Conservation (phyloP, 2,888 invertebrate species). For the Dryobotodes eremita region DNA sequence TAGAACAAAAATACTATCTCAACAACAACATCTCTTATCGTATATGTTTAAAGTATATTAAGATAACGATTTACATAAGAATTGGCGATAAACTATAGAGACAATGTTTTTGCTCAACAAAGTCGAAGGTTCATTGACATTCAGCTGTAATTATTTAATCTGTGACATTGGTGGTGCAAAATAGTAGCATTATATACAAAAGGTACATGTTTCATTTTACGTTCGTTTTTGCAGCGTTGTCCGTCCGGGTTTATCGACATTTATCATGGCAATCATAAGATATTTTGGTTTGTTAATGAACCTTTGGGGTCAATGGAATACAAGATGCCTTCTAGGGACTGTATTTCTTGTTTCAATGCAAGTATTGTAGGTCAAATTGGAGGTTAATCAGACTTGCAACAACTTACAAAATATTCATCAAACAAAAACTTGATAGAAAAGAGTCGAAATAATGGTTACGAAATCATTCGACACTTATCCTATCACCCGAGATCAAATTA, state of each 20-base stretch:
- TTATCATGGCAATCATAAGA: slow-evolving; percentile 52
- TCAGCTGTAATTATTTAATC: slow-evolving; percentile 65
- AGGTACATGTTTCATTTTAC: slow-evolving; percentile 1
- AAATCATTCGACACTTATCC: slow-evolving; percentile 12
- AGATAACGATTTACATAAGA: slow-evolving; percentile 76
- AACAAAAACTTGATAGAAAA: background rate
- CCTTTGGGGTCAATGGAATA: slow-evolving; percentile 4
- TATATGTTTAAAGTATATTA: slow-evolving; percentile 49
- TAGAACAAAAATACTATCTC: slow-evolving; percentile 29
- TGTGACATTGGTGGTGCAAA: slow-evolving; percentile 66
- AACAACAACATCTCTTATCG: slow-evolving; percentile 59
- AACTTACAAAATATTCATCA: background rate
- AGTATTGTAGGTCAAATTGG: slow-evolving; percentile 15
- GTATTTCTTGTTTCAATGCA: slow-evolving; percentile 43
- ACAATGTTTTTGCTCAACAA: slow-evolving; percentile 70
- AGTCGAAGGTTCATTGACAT: slow-evolving; percentile 75
- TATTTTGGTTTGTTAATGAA: slow-evolving; percentile 37
- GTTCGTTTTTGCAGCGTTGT: slow-evolving; percentile 21
- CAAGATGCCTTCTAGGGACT: background rate
- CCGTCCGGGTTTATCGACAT: slow-evolving; percentile 44
- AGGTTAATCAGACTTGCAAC: slow-evolving; percentile 8
- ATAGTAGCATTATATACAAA: slow-evolving; percentile 35
- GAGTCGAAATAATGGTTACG: background rate
- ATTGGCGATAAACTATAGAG: slow-evolving; percentile 67
- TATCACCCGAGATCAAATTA: slow-evolving; percentile 25